phyloP scores from a whole-genome alignment of 2,888 invertebrate genomes.

The Scrobipalpa costella region DNA sequence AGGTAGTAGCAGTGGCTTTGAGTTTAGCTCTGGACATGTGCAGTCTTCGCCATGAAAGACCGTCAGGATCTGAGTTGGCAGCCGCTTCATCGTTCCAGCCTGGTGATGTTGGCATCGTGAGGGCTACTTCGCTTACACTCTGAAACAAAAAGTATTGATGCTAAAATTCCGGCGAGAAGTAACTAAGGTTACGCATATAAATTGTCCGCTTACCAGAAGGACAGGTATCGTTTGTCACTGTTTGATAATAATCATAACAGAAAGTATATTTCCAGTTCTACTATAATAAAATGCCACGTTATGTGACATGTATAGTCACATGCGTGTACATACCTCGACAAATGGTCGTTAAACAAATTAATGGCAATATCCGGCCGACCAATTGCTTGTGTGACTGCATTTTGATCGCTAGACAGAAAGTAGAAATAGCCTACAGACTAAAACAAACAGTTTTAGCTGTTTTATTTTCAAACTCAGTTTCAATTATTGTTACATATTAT shows the following conservation, averaged over 20 bases:
- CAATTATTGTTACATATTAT: too few species aligned
- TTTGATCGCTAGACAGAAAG: not conserved
- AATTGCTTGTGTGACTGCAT: not conserved
- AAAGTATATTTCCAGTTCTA: too few species aligned
- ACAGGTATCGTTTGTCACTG: too few species aligned
- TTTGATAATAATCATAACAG: too few species aligned
- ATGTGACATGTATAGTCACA: too few species aligned
- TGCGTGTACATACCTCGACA: not conserved
- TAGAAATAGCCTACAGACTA: not conserved
- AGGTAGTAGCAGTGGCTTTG: slow-evolving; percentile 96
- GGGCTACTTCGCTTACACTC: slow-evolving; percentile 72
- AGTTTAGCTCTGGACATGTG: slow-evolving; percentile 96
- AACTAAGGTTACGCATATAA: too few species aligned
- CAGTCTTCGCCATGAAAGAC: slow-evolving; percentile 87
- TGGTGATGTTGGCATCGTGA: slow-evolving; percentile 62
- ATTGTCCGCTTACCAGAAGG: too few species aligned
- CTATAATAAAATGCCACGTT: too few species aligned
- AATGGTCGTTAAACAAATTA: slow-evolving; percentile 17
- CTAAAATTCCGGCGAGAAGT: not conserved
- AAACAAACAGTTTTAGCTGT: too few species aligned
- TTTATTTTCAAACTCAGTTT: too few species aligned
- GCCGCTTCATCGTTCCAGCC: slow-evolving; percentile 49
- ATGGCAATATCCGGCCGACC: slow-evolving; percentile 8
- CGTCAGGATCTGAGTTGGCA: slow-evolving; percentile 75
- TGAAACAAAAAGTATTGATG: slow-evolving; percentile 39